Evolutionary conservation across 2,113 vertebrate genomes (phyloP).

Genomic region (Pachypanchax playfairii): DNA sequence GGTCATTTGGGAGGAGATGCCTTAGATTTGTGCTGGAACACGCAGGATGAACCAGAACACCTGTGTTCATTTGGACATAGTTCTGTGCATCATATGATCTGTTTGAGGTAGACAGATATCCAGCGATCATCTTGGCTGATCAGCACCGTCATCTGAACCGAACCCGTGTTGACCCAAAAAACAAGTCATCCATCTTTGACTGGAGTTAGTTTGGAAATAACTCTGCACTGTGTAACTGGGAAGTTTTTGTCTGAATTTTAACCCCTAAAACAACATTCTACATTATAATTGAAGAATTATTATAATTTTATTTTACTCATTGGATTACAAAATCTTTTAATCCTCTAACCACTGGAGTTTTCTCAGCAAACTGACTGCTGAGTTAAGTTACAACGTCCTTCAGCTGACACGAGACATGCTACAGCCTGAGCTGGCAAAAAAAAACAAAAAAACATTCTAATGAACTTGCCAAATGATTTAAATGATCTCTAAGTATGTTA

Average conservation of each 20-base stretch:
- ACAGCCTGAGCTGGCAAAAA: too few species aligned
- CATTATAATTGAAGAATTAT: too few species aligned
- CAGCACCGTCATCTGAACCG: conserved; percentile 42
- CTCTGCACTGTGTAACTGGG: conserved; percentile 1
- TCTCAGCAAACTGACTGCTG: too few species aligned
- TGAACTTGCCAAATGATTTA: background rate
- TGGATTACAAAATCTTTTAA: too few species aligned
- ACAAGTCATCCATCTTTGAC: conserved; percentile 43
- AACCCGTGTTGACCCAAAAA: conserved; percentile 43
- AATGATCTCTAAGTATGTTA: background rate
- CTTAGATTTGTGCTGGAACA: conserved; percentile 74
- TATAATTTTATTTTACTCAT: too few species aligned
- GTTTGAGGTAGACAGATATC: conserved; percentile 25
- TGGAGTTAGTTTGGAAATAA: conserved; percentile 16
- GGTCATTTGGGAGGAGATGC: conserved; percentile 64
- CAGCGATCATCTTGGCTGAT: conserved; percentile 33
- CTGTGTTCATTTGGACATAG: conserved; percentile 78
- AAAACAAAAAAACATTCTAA: too few species aligned
- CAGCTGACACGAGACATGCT: too few species aligned
- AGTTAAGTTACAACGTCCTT: too few species aligned
- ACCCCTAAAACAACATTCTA: too few species aligned
- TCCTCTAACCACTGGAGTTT: too few species aligned
- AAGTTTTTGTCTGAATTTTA: background rate
- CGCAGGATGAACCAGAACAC: conserved; percentile 78
- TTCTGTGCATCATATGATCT: conserved; percentile 58